Evolutionary conservation across 2,113 vertebrate genomes (phyloP).

Genomic region (Capreolus pygargus): DNA sequence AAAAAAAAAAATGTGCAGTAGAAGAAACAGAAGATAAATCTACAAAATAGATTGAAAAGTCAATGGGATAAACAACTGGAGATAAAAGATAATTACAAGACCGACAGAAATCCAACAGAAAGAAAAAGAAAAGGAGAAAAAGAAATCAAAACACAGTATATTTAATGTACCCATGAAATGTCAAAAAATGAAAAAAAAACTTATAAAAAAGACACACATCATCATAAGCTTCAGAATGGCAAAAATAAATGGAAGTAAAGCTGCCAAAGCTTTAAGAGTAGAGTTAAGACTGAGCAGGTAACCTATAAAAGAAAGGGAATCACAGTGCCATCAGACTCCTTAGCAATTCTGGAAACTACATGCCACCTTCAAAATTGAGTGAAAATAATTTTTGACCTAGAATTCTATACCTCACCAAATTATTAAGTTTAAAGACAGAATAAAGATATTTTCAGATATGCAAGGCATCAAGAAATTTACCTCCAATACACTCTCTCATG

Average conservation of each 20-base stretch:
- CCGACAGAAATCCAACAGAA: not conserved
- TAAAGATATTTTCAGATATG: not conserved
- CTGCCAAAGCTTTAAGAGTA: not conserved
- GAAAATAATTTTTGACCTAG: not conserved
- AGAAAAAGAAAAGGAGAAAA: not conserved
- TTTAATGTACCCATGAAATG: not conserved
- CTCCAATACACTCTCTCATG: not conserved
- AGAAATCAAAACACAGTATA: not conserved
- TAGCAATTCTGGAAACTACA: not conserved
- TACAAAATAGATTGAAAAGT: not conserved
- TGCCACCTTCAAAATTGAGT: not conserved
- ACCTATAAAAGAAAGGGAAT: not conserved
- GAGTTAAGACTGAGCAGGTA: not conserved
- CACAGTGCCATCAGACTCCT: not conserved
- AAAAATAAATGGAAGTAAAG: not conserved
- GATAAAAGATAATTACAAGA: not conserved
- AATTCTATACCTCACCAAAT: not conserved
- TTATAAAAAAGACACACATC: not conserved
- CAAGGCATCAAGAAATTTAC: not conserved
- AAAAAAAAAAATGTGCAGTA: not conserved
- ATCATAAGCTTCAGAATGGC: not conserved
- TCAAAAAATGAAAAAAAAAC: not conserved
- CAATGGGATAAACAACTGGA: not conserved
- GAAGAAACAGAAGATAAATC: not conserved
- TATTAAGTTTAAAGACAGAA: not conserved